phyloP scores from a whole-genome alignment of 1,140 invertebrate genomes.

The Zaprionus africanus region DNA sequence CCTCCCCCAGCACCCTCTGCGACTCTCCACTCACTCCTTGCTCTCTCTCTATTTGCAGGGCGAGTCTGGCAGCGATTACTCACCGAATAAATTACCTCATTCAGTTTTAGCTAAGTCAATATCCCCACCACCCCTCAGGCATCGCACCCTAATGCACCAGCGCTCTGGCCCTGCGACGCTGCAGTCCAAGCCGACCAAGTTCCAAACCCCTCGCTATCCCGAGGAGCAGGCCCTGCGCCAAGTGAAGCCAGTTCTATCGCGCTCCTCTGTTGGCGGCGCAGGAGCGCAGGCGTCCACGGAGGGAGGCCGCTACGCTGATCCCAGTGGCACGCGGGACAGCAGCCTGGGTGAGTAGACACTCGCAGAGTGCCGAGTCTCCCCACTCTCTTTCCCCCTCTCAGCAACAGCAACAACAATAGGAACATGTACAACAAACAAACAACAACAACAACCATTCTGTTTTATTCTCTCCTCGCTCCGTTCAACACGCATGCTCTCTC shows the following conservation, averaged over 20 bases:
- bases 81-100: conserved; percentile 85
- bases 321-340: conserved; percentile 75
- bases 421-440: conserved; percentile 40
- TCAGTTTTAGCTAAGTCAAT: conserved; percentile 84
- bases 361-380: not conserved
- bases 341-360: conserved; percentile 73
- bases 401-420: conserved; percentile 1
- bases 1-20: not conserved
- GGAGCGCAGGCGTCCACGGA: conserved; percentile 45
- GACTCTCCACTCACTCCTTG: not conserved
- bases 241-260: conserved; percentile 71
- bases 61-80: conserved; percentile 84
- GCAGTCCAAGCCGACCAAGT: conserved; percentile 82
- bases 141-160: conserved; percentile 83
- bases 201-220: conserved; percentile 83
- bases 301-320: conserved; percentile 55
- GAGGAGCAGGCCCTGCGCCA: conserved; percentile 81
- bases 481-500: conserved; percentile 9
- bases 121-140: conserved; percentile 84
- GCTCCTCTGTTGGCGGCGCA: conserved; percentile 36
- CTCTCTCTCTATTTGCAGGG: conserved; percentile 49
- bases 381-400: not conserved
- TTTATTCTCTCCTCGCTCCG: conserved; percentile 48
- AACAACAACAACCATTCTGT: conserved; percentile 26
- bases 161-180: conserved; percentile 80